Conservation (phyloP, 2,113 vertebrate genomes). For the Atlantisia rogersi region DNA sequence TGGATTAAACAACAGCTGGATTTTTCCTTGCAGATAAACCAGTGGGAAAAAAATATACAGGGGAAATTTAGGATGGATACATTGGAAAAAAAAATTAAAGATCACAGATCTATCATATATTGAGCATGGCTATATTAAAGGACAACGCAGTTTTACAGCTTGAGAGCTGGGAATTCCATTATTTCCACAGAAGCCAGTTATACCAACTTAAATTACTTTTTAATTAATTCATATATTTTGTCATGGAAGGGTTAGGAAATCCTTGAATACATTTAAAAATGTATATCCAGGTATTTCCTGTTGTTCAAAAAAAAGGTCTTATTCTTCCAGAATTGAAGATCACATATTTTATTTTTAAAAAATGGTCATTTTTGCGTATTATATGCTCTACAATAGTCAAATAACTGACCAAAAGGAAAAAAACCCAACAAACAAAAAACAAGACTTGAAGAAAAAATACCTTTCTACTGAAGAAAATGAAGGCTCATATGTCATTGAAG, state of each 20-base stretch:
- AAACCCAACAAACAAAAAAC: neutral
- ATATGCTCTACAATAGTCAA: conserved; percentile 9
- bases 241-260: neutral
- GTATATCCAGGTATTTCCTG: neutral
- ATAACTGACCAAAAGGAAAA: neutral
- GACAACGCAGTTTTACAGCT: neutral
- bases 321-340: neutral
- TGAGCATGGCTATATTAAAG: neutral
- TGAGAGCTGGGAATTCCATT: neutral
- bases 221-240: neutral
- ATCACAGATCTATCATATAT: neutral
- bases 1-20: neutral
- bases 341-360: neutral
- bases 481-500: conserved; percentile 3
- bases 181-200: neutral
- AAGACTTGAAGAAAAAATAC: neutral
- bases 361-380: neutral
- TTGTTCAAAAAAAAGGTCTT: neutral
- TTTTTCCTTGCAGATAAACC: neutral
- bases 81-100: neutral
- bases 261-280: neutral
- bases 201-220: neutral
- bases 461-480: conserved; percentile 6
- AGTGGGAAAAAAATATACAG: neutral
- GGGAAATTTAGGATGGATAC: neutral